Evolutionary conservation across 2,888 invertebrate genomes (phyloP), one percentile per base, ranked within the genome.

Genomic region (Liodrosophila aerea): DNA sequence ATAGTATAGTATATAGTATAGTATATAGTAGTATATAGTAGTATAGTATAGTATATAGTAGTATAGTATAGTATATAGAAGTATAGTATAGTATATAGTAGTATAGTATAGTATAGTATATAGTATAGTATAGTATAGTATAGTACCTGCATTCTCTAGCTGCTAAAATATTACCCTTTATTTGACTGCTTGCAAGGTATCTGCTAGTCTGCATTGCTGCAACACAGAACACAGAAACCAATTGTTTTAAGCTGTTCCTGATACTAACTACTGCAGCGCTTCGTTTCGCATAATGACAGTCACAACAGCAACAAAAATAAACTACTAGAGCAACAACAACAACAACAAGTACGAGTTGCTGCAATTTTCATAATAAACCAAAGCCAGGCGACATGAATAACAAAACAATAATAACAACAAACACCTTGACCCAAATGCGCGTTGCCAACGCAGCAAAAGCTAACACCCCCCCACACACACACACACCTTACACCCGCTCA

Each of bases 291-390:
- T 80, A 76, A 81, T 73, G 65, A 75, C 73, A 80, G 63, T 66
- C 13, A 43, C 57, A 74, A 50, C 60, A 44, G 40, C 40, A 43
- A 30, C 27, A 56, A 27, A 36, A 13, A 16, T 27, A 57, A 44
- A 31, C 33, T 16, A 15, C n/a, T n/a, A n/a, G n/a, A n/a, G n/a
- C n/a, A n/a, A n/a, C n/a, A 45, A 30, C 39, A 45, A 16, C 57
- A 65, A 54, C 46, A 57, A 54, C 31, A 40, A 40, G 4, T n/a
- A 39, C 33, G 36, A 22, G 29, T 8, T 65, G 61, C 54, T 45
- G 66, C 82, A 74, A 76, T 81, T 82, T 84, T 82, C 78, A 81
- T 81, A 81, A 81, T 81, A 81, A 77, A 69, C 73, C 67, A 62
- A 65, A 72, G 57, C 46, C 59, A 62, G 70, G 65, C 61, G 43